Conservation (phyloP, 1,140 invertebrate genomes). For the Vollenhovia emeryi region DNA sequence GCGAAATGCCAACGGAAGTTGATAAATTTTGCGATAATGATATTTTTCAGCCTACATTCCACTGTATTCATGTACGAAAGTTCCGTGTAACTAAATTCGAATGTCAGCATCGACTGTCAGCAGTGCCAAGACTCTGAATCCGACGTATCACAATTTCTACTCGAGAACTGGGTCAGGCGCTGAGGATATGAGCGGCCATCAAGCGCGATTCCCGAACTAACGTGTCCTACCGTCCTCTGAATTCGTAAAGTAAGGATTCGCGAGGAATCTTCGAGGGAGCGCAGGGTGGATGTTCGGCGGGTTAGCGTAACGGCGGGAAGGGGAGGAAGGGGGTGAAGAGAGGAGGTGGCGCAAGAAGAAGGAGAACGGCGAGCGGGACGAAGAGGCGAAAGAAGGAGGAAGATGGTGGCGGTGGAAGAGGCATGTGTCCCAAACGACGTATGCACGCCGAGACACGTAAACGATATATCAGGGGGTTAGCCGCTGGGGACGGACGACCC, state of each 20-base stretch:
- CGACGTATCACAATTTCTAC: constrained; percentile 33
- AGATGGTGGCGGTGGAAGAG: constrained; percentile 70
- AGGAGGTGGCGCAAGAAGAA: background rate
- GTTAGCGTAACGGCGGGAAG: constrained; percentile 11
- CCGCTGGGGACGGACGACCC: constrained; percentile 84
- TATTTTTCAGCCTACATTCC: background rate
- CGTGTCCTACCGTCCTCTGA: constrained; percentile 77
- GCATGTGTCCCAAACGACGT: constrained; percentile 85
- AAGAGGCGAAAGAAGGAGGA: constrained; percentile 45
- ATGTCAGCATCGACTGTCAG: background rate
- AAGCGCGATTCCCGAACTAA: constrained; percentile 70
- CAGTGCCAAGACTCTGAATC: background rate
- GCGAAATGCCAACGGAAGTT: background rate
- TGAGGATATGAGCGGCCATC: constrained; percentile 44
- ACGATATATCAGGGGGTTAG: constrained; percentile 86
- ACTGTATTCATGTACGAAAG: background rate
- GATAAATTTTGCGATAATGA: background rate
- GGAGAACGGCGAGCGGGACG: constrained; percentile 14
- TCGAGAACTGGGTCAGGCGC: constrained; percentile 45
- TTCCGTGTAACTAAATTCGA: background rate
- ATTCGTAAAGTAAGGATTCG: constrained; percentile 83
- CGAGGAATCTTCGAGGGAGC: constrained; percentile 64
- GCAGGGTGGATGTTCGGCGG: constrained; percentile 48
- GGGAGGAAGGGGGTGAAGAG: background rate
- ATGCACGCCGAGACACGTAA: constrained; percentile 85